Evolutionary conservation across 1,140 invertebrate genomes (phyloP).

Genomic region (Ctenoplectra terminalis): DNA sequence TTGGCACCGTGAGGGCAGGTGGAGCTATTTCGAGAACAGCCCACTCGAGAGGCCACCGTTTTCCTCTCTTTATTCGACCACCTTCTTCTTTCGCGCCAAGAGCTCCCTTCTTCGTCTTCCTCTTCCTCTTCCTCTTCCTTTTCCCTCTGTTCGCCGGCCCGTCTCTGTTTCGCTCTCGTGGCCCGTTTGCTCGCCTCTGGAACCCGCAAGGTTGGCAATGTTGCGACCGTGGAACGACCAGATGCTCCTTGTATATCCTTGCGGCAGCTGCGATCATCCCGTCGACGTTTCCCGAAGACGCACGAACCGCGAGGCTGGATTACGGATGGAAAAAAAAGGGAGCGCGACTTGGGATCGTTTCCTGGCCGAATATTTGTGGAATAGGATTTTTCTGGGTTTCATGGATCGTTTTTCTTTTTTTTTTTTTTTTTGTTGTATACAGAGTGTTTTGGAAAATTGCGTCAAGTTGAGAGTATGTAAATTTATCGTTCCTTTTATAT

Average conservation of each 20-base stretch:
- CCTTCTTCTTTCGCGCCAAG: constrained; percentile 33
- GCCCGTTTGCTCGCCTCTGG: not conserved
- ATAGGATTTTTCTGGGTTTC: too few relatives aligned
- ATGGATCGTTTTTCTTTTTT: not conserved
- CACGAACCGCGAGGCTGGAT: constrained; percentile 21
- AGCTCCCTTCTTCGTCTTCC: constrained; percentile 21
- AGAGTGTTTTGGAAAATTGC: too few relatives aligned
- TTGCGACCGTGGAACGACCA: constrained; percentile 65
- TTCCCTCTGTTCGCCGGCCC: constrained; percentile 12
- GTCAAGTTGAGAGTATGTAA: too few relatives aligned
- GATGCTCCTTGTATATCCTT: constrained; percentile 70
- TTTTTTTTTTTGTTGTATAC: too few relatives aligned
- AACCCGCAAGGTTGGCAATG: constrained; percentile 53
- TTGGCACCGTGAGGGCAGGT: constrained; percentile 74
- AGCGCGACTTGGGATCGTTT: too few relatives aligned
- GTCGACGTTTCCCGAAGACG: constrained; percentile 62
- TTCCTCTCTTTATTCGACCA: constrained; percentile 49
- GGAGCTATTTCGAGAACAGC: constrained; percentile 81
- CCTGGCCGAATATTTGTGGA: too few relatives aligned
- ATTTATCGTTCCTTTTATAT: too few relatives aligned
- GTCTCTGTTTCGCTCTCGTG: not conserved
- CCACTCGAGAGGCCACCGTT: constrained; percentile 74
- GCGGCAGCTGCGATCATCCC: constrained; percentile 72
- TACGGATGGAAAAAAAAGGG: constrained; percentile 43
- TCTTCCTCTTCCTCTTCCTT: constrained; percentile 44